phyloP scores from a whole-genome alignment of 2,888 invertebrate species.

The Ephialtes manifestator region DNA sequence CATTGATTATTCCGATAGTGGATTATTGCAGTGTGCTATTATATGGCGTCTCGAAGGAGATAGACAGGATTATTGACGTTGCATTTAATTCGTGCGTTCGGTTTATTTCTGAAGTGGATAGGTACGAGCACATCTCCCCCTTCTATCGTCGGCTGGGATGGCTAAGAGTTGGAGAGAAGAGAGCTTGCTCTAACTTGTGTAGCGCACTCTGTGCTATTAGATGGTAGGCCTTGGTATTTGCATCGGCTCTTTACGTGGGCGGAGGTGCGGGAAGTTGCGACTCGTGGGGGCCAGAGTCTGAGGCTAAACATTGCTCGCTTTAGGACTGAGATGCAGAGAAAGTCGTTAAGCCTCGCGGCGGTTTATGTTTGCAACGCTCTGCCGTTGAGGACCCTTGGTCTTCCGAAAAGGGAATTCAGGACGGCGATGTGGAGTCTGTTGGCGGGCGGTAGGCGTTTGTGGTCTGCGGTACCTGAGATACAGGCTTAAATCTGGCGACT shows the following conservation, averaged over 20 bases:
- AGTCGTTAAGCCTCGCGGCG: too few species aligned
- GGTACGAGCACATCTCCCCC: background rate
- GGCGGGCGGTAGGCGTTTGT: too few species aligned
- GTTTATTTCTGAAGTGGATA: background rate
- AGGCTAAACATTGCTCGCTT: too few species aligned
- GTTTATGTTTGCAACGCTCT: too few species aligned
- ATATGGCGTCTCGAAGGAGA: background rate
- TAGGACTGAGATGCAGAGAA: too few species aligned
- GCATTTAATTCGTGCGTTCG: background rate
- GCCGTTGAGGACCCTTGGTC: too few species aligned
- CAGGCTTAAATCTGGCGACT: too few species aligned
- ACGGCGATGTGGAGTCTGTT: too few species aligned
- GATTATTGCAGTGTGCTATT: background rate
- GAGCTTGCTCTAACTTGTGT: too few species aligned
- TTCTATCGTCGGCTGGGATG: background rate
- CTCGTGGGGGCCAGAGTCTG: too few species aligned
- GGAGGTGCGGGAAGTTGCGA: background rate
- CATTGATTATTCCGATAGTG: background rate
- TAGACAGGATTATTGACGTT: background rate
- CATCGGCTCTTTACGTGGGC: background rate
- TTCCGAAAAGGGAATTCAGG: too few species aligned
- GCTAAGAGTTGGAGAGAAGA: background rate
- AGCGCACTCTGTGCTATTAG: background rate
- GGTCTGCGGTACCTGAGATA: too few species aligned
- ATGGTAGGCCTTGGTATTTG: background rate